Conservation (phyloP, 2,797 vertebrate genomes). For the Chelmon rostratus region DNA sequence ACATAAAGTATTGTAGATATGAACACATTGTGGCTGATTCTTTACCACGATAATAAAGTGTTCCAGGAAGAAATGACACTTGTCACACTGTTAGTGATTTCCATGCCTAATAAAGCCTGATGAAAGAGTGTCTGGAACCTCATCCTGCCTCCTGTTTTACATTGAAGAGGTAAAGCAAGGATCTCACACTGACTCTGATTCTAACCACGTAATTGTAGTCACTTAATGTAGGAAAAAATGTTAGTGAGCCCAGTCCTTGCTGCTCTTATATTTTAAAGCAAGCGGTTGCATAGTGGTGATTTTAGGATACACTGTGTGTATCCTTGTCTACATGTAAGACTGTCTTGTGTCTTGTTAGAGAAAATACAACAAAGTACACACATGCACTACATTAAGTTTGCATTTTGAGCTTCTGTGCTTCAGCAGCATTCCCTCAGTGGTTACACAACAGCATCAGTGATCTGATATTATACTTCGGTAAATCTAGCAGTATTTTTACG, state of each 20-base stretch:
- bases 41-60: not conserved
- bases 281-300: too few species aligned
- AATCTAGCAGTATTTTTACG: not conserved
- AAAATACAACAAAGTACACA: not conserved
- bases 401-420: too few species aligned
- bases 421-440: not conserved
- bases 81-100: not conserved
- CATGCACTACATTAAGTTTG: not conserved
- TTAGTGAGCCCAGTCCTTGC: too few species aligned
- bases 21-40: not conserved
- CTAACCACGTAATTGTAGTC: too few species aligned
- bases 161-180: too few species aligned
- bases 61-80: not conserved
- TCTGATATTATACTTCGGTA: not conserved
- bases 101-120: not conserved
- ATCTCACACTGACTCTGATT: too few species aligned
- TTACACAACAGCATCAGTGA: not conserved
- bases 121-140: conserved; percentile 9
- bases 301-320: too few species aligned
- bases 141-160: not conserved
- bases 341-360: not conserved
- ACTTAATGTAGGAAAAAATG: too few species aligned
- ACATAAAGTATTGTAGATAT: not conserved
- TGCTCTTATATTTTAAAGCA: too few species aligned
- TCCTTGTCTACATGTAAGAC: too few species aligned